Evolutionary conservation across 37 sponge, comb jelly and placozoan species (phyloP).

Genomic region (Mnemiopsis leidyi): DNA sequence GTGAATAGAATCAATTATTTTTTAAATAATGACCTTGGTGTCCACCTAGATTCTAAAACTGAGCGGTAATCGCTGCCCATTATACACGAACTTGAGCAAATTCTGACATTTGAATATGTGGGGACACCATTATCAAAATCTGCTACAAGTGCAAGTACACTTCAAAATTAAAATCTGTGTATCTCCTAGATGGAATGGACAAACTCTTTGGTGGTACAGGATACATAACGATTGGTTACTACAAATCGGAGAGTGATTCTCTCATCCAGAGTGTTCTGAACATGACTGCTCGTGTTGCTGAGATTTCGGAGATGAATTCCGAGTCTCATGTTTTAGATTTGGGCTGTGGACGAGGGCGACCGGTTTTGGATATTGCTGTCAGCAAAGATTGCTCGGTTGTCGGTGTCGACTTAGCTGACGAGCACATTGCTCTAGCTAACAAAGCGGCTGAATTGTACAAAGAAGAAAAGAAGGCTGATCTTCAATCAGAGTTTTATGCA

Average conservation of each 20-base stretch:
- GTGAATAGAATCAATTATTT: too few relatives aligned
- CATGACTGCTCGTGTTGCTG: constrained; percentile 14
- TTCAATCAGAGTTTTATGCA: neutral
- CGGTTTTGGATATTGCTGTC: neutral
- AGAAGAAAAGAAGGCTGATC: neutral
- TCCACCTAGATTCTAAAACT: too few relatives aligned
- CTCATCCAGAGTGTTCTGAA: neutral
- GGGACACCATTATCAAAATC: too few relatives aligned
- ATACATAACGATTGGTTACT: constrained; percentile 45
- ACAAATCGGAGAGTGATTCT: neutral
- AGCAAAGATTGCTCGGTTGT: neutral
- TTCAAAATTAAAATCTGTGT: too few relatives aligned
- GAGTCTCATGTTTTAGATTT: neutral
- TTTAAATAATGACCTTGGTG: too few relatives aligned
- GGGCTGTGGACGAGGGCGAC: neutral
- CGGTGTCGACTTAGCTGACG: constrained; percentile 30
- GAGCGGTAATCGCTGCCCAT: too few relatives aligned
- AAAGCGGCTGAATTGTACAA: neutral
- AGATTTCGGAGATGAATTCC: constrained; percentile 10
- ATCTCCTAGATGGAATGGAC: neutral
- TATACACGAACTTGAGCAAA: too few relatives aligned
- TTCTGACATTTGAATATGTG: too few relatives aligned
- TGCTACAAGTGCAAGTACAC: too few relatives aligned
- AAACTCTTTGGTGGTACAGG: constrained; percentile 6
- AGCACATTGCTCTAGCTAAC: neutral